A percentile compares a stretch with the other conserved stretches of the same genome.
phyloP scores from a whole-genome alignment of 1,140 invertebrate genomes.

The Drosophila suzukii region DNA sequence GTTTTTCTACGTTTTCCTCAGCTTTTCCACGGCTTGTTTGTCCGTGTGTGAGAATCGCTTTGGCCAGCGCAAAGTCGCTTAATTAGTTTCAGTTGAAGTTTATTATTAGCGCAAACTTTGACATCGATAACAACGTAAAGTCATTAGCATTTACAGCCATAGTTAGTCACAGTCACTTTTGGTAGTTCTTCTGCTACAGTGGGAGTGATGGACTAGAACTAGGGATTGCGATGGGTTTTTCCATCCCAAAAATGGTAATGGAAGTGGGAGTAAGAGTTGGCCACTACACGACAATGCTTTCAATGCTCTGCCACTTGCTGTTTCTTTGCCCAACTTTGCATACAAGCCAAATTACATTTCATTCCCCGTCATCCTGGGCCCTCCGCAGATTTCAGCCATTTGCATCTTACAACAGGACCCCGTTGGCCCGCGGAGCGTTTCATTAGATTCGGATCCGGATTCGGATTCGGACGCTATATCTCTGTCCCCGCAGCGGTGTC shows the following conservation, averaged over 20 bases:
- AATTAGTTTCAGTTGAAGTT: constrained; percentile 78
- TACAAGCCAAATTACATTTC: constrained; percentile 72
- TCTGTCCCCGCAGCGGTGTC: constrained; percentile 58
- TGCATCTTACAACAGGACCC: constrained; percentile 72
- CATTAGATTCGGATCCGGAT: constrained; percentile 49
- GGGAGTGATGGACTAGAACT: neutral
- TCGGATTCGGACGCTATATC: constrained; percentile 14
- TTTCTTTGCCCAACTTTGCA: constrained; percentile 43
- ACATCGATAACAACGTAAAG: constrained; percentile 81
- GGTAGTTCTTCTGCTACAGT: constrained; percentile 1
- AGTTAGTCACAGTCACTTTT: constrained; percentile 35
- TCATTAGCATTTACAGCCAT: constrained; percentile 68
- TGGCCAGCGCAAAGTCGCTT: constrained; percentile 66
- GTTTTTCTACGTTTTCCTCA: constrained; percentile 3
- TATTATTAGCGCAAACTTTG: constrained; percentile 79
- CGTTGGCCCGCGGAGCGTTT: constrained; percentile 32
- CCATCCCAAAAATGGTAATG: neutral
- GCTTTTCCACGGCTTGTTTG: constrained; percentile 5
- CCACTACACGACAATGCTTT: constrained; percentile 71
- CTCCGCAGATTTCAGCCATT: constrained; percentile 56
- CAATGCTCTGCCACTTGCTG: constrained; percentile 34
- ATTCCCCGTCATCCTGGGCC: constrained; percentile 15
- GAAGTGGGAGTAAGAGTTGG: neutral
- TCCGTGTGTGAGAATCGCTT: constrained; percentile 38
- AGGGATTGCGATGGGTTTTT: too few relatives aligned